Evolutionary conservation across 2,797 vertebrate genomes (phyloP).

Genomic region (Chloroceryle inda): DNA sequence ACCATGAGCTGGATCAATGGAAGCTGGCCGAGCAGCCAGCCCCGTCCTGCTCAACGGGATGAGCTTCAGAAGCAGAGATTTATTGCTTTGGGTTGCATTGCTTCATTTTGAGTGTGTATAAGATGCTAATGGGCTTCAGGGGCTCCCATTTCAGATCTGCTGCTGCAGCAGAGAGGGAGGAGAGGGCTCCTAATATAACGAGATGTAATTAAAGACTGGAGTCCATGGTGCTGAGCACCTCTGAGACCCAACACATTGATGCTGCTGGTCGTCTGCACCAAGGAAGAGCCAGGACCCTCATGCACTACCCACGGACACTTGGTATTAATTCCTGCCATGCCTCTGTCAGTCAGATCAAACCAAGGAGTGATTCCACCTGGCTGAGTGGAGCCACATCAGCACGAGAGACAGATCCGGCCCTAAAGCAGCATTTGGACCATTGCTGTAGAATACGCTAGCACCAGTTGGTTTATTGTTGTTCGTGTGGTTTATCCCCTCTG

Average conservation of each 20-base stretch:
- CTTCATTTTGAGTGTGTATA: neutral
- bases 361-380: neutral
- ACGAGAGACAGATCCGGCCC: neutral
- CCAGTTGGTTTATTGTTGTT: neutral
- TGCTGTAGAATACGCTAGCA: conserved; percentile 51
- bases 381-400: neutral
- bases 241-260: accelerated
- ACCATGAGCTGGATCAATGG: accelerated
- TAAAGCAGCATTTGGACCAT: neutral
- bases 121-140: accelerated
- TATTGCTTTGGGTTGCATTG: conserved; percentile 27
- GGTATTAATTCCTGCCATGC: neutral
- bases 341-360: neutral
- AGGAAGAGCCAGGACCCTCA: neutral
- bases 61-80: neutral
- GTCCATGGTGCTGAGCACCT: neutral
- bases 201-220: neutral
- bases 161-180: neutral
- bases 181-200: accelerated
- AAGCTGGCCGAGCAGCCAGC: accelerated
- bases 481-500: neutral
- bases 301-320: neutral
- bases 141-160: neutral
- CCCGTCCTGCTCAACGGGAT: neutral
- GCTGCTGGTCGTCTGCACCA: neutral